Conservation (phyloP, 2,888 invertebrate genomes). For the Thymelicus sylvestris region DNA sequence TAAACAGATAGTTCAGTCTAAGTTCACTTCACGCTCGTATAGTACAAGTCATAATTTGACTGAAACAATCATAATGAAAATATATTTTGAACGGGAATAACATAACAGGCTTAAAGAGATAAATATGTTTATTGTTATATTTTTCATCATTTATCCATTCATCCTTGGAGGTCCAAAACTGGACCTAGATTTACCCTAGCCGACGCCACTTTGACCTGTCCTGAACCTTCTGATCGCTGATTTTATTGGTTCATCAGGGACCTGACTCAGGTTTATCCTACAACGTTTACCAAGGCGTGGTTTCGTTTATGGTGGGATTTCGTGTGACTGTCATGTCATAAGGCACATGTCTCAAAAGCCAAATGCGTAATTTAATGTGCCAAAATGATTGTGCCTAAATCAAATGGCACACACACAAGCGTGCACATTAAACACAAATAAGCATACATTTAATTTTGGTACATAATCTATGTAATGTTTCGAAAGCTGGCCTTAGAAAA, state of each 20-base stretch:
- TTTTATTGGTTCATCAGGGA: too few species aligned
- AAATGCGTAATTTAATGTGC: neutral
- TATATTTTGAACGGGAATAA: slow-evolving; percentile 41
- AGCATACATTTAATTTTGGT: neutral
- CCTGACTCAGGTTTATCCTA: too few species aligned
- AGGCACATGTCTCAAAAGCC: neutral
- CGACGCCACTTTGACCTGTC: neutral
- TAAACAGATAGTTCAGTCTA: slow-evolving; percentile 54
- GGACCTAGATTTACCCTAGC: slow-evolving; percentile 1
- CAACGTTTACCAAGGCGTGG: too few species aligned
- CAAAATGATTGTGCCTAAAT: slow-evolving; percentile 5
- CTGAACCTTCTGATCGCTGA: neutral
- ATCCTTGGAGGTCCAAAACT: neutral
- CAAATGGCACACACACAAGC: neutral
- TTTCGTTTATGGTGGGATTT: too few species aligned
- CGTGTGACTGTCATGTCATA: too few species aligned
- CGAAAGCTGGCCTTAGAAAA: neutral
- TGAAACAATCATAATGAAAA: slow-evolving; percentile 42
- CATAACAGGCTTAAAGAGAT: slow-evolving; percentile 11
- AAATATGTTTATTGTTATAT: slow-evolving; percentile 22
- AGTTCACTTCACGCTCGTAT: slow-evolving; percentile 51
- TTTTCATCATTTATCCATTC: slow-evolving; percentile 7
- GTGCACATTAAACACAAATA: neutral
- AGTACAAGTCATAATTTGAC: slow-evolving; percentile 52
- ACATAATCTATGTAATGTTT: neutral